Conservation (phyloP, 30 jellyfish, hydroid and myxozoan species). For the Turritopsis dohrnii region DNA sequence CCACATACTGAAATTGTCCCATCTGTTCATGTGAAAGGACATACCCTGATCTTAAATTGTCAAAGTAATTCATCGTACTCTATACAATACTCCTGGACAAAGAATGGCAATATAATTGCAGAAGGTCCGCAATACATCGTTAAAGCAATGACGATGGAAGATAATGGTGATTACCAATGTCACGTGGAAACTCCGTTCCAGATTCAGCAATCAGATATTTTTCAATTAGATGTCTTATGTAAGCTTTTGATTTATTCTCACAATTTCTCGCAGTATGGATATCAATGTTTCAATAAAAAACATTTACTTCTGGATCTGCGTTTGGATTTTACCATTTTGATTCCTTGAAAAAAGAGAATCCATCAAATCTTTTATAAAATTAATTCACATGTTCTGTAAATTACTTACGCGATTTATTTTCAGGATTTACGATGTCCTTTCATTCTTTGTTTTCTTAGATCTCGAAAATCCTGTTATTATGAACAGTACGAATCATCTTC, state of each 20-base stretch:
- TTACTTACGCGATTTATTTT: not conserved
- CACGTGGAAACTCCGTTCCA: not conserved
- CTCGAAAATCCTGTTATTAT: not conserved
- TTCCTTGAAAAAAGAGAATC: no score
- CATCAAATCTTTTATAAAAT: no score
- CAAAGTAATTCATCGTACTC: not conserved
- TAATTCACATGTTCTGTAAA: no score
- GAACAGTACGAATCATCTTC: not conserved
- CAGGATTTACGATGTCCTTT: not conserved
- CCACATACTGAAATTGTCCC: not conserved
- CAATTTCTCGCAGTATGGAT: no score
- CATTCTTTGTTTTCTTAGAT: not conserved
- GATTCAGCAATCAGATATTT: not conserved
- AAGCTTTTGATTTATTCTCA: not conserved
- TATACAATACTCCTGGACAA: not conserved
- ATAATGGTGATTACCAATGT: not conserved
- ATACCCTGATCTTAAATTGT: not conserved
- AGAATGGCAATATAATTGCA: not conserved
- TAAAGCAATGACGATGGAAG: not conserved
- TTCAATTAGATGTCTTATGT: not conserved
- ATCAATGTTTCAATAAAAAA: no score
- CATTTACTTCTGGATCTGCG: no score
- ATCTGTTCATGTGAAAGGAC: not conserved
- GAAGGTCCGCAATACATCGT: not conserved
- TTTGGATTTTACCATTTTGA: no score